phyloP scores from a whole-genome alignment of 2,888 invertebrate genomes.

The Anodontia alba region DNA sequence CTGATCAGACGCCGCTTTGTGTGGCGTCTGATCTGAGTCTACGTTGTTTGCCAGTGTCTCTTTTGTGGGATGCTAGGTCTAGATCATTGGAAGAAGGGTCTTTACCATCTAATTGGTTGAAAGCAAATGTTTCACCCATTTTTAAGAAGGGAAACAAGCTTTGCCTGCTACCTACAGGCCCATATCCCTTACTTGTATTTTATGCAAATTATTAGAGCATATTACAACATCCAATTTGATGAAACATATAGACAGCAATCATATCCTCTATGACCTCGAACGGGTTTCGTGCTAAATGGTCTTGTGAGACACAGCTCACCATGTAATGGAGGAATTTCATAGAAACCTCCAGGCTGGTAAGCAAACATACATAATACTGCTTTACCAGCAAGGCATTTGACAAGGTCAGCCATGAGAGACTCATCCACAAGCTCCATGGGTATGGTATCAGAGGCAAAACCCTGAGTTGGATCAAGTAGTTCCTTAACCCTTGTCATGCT shows the following conservation, averaged over 20 bases:
- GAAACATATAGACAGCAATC: slow-evolving; percentile 14
- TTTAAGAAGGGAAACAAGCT: background rate
- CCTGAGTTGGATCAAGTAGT: slow-evolving; percentile 23
- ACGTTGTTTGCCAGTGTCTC: too few relatives aligned
- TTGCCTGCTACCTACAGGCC: slow-evolving; percentile 10
- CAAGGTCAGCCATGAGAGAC: slow-evolving; percentile 28
- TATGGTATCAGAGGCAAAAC: slow-evolving; percentile 17
- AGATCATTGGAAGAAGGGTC: background rate
- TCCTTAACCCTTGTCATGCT: too few relatives aligned
- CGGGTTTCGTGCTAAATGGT: slow-evolving; percentile 24
- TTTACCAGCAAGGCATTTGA: slow-evolving; percentile 34
- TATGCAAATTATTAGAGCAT: background rate
- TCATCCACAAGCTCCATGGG: slow-evolving; percentile 9
- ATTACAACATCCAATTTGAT: background rate
- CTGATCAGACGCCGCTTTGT: too few relatives aligned
- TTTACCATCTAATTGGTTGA: slow-evolving; percentile 3
- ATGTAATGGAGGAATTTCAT: slow-evolving; percentile 17
- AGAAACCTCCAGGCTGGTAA: slow-evolving; percentile 15
- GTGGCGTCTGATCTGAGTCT: too few relatives aligned
- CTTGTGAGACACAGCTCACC: slow-evolving; percentile 27
- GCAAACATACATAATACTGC: slow-evolving; percentile 30
- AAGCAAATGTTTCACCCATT: slow-evolving; percentile 4
- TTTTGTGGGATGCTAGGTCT: too few relatives aligned
- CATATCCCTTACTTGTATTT: background rate
- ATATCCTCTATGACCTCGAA: slow-evolving; percentile 25